phyloP scores from a whole-genome alignment of 2,113 vertebrate species.

The Brachypodius melanocephalos region DNA sequence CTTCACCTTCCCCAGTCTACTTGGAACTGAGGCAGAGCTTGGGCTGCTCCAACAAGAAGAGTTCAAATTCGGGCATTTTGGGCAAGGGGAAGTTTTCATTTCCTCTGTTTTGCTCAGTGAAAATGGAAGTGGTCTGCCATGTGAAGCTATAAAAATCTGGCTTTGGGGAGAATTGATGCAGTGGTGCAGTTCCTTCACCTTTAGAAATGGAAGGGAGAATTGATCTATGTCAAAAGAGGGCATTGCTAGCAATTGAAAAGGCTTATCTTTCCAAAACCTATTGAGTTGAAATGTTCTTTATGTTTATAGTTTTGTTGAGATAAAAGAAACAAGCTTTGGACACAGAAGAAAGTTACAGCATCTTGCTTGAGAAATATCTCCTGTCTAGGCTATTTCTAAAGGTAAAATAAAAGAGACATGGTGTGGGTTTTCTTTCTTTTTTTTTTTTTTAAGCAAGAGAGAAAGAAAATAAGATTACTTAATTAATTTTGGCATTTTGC shows the following conservation, averaged over 20 bases:
- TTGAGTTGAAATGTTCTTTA: not conserved
- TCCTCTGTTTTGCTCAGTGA: not conserved
- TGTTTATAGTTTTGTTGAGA: not conserved
- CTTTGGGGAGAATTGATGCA: not conserved
- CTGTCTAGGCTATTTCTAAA: not conserved
- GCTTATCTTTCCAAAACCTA: not conserved
- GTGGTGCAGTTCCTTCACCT: not conserved
- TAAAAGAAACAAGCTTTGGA: not conserved
- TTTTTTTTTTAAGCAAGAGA: not conserved
- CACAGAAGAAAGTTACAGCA: not conserved
- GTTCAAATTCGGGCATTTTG: not conserved
- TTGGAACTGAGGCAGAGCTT: not conserved
- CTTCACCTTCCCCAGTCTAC: not conserved
- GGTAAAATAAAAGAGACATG: not conserved
- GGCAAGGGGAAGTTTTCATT: not conserved
- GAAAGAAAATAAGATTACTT: not conserved
- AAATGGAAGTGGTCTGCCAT: not conserved
- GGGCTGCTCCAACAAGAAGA: rapidly evolving
- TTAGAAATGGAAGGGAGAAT: not conserved
- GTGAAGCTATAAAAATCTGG: not conserved
- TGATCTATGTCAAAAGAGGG: not conserved
- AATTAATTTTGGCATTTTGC: not conserved
- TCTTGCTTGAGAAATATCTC: not conserved
- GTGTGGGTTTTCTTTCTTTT: rapidly evolving
- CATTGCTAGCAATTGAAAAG: not conserved